Evolutionary conservation across 2,888 invertebrate species (phyloP).

Genomic region (Myopa tessellatipennis): DNA sequence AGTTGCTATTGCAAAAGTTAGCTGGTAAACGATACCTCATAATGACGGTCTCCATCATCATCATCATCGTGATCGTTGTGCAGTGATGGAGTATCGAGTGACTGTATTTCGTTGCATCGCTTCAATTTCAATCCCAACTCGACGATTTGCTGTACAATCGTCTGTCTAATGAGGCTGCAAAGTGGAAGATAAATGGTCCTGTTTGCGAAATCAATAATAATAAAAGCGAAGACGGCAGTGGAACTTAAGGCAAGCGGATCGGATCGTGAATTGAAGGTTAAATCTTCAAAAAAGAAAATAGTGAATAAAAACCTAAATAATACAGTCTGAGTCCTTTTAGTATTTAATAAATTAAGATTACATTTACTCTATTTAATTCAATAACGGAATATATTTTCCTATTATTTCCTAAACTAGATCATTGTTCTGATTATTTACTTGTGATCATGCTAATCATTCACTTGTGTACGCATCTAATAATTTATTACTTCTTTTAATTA

Average conservation of each 20-base stretch:
- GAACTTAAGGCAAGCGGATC: too few relatives aligned
- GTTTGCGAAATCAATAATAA: constrained; percentile 31
- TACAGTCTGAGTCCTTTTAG: too few relatives aligned
- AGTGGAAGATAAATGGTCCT: constrained; percentile 24
- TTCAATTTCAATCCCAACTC: constrained; percentile 20
- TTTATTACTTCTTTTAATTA: too few relatives aligned
- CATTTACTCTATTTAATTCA: too few relatives aligned
- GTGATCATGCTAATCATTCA: too few relatives aligned
- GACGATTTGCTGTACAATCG: neutral
- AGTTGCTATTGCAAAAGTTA: constrained; percentile 16
- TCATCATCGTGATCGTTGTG: neutral
- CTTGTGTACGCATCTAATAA: too few relatives aligned
- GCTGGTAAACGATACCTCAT: neutral
- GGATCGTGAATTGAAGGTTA: neutral
- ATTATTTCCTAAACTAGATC: too few relatives aligned
- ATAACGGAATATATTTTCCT: too few relatives aligned
- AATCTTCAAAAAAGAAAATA: too few relatives aligned
- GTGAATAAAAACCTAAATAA: too few relatives aligned
- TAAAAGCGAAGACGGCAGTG: neutral
- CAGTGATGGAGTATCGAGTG: constrained; percentile 12
- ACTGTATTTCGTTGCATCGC: neutral
- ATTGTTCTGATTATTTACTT: too few relatives aligned
- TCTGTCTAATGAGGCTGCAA: constrained; percentile 23
- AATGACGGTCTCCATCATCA: neutral
- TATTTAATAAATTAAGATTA: too few relatives aligned